Conservation (phyloP, 2,113 vertebrate genomes). For the Tachycineta bicolor region DNA sequence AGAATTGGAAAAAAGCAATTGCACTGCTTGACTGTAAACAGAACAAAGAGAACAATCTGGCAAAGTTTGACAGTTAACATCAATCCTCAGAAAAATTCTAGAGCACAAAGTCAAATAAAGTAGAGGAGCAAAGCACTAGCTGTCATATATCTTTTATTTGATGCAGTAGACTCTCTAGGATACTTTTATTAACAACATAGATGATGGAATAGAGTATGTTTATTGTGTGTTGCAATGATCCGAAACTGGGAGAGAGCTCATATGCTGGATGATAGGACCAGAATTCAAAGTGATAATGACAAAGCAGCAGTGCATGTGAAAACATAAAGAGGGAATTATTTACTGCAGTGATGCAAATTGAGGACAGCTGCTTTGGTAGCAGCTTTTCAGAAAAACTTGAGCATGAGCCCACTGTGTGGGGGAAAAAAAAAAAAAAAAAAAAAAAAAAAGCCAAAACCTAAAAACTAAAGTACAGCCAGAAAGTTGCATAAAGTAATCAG, state of each 20-base stretch:
- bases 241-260: neutral
- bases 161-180: neutral
- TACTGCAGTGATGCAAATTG: neutral
- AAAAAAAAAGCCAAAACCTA: neutral
- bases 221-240: neutral
- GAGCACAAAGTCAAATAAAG: conserved; percentile 19
- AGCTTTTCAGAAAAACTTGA: neutral
- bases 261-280: neutral
- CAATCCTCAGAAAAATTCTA: conserved; percentile 15
- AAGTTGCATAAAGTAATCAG: neutral
- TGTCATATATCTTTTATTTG: neutral
- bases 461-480: neutral
- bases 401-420: neutral
- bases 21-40: neutral
- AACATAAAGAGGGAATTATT: neutral
- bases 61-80: conserved; percentile 5
- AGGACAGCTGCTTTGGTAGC: neutral
- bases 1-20: neutral
- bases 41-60: neutral
- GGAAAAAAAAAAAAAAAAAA: neutral
- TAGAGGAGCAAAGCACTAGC: neutral
- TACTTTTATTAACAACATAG: conserved; percentile 21
- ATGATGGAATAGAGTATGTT: neutral
- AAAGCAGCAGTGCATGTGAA: neutral
- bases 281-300: neutral